A percentile compares a stretch with the other conserved stretches of the same genome.
phyloP scores from a whole-genome alignment of 2,888 invertebrate genomes.

The Sinelater perroti region DNA sequence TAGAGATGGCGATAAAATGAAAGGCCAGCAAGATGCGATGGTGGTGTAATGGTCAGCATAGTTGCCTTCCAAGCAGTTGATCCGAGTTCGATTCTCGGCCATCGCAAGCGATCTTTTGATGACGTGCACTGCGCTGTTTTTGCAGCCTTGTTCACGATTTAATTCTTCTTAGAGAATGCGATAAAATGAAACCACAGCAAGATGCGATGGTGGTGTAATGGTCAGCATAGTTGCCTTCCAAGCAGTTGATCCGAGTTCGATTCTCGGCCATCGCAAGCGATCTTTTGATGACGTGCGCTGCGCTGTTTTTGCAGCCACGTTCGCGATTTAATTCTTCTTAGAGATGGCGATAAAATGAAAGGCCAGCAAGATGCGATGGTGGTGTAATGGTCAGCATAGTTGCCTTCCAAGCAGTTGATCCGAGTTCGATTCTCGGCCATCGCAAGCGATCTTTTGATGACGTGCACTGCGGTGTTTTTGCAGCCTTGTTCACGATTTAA shows the following conservation, averaged over 20 bases:
- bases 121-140: not conserved
- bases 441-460: conserved; percentile 45
- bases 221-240: conserved; percentile 63
- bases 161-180: too few species aligned
- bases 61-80: conserved; percentile 63
- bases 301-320: not conserved
- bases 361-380: conserved; percentile 53
- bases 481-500: too few species aligned
- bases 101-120: conserved; percentile 53
- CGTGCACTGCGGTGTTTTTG: too few species aligned
- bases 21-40: conserved; percentile 55
- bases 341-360: too few species aligned
- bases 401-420: conserved; percentile 63
- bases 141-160: too few species aligned
- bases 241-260: conserved; percentile 63
- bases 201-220: conserved; percentile 62
- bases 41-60: conserved; percentile 62
- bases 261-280: conserved; percentile 61
- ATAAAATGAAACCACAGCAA: too few species aligned
- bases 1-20: too few species aligned
- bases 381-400: conserved; percentile 62
- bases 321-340: too few species aligned
- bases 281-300: not conserved
- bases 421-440: conserved; percentile 63
- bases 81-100: conserved; percentile 63